Conservation (phyloP, 2,888 invertebrate species). For the Pristionchus maxplancki region DNA sequence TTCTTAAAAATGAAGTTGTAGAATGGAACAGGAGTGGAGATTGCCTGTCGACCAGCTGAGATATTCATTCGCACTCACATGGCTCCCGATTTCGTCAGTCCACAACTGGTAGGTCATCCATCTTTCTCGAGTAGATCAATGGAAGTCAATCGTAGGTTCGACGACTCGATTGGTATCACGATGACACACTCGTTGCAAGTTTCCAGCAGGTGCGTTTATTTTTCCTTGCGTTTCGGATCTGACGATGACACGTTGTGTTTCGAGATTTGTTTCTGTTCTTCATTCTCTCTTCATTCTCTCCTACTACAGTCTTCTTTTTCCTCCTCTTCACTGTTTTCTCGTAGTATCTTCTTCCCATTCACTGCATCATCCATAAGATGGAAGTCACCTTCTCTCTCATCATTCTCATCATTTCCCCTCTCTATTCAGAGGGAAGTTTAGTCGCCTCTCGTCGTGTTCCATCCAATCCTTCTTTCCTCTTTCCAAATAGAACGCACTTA, state of each 20-base stretch:
- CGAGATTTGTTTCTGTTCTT: not conserved
- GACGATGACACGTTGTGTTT: not conserved
- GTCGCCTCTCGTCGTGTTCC: not conserved
- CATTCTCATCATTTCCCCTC: not conserved
- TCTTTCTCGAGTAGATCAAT: not conserved
- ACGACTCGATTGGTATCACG: slow-evolving; percentile 75
- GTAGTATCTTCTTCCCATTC: not conserved
- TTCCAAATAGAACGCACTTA: slow-evolving; percentile 27
- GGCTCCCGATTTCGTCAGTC: slow-evolving; percentile 77
- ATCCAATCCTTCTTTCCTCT: slow-evolving; percentile 25
- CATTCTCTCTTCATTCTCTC: not conserved
- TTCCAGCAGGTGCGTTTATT: slow-evolving; percentile 67
- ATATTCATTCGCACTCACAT: slow-evolving; percentile 73
- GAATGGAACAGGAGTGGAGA: slow-evolving; percentile 63
- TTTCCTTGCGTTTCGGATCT: not conserved
- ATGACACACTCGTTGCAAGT: slow-evolving; percentile 72
- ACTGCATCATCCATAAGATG: not conserved
- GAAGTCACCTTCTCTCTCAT: slow-evolving; percentile 4
- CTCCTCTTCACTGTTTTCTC: slow-evolving; percentile 19
- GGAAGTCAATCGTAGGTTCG: slow-evolving; percentile 50
- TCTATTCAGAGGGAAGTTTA: slow-evolving; percentile 4
- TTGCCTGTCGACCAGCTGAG: slow-evolving; percentile 73
- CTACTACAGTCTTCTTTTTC: not conserved
- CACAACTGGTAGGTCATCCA: slow-evolving; percentile 66
- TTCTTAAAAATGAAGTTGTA: slow-evolving; percentile 13